Base-by-base conservation (phyloP, 2,888 invertebrate species). In the Acleris holmiana region DNA sequence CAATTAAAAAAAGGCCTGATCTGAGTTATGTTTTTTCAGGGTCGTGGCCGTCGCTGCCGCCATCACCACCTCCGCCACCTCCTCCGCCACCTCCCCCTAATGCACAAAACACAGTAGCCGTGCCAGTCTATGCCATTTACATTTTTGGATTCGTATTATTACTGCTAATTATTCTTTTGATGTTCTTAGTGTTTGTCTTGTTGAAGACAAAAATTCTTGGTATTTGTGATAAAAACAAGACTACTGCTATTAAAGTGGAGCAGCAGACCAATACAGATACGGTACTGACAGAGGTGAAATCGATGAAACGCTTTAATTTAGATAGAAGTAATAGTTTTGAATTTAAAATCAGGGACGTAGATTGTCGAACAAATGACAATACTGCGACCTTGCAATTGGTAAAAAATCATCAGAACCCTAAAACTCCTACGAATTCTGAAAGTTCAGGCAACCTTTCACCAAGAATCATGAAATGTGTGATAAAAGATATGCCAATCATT, bases 401-500 rank as follows among this genome's bases (percentile, higher is more conserved):
- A 49, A 29, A 44, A 46, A 49, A 13, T 15, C 44, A 65, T 4
- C 29, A 35, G 21, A 46, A 21, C n/a, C 47, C 50, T 15, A 25
- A 4, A 13, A 44, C 44, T 29, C 29, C 54, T 44, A 46, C 19
- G 4, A 49, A 17, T 29, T 10, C 40, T 4, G 64, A 54, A 18
- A 21, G 10, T 23, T 44, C 60, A 17, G 54, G 48, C 7, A 53
- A 53, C 17, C n/a, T 54, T 23, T 55, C 60, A 19, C 55, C 65
- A 35, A 60, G 46, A 8, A 60, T 60, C 17, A 60, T 65, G 0
- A 65, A 60, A 44, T 21, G 44, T 13, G 23, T 10, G 4, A 23
- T 4, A n/a, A 65, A 54, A 35, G 55, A 60, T 25, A 55, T 65
- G 55, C 65, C 65, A 49, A 55, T 60, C 8, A 65, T 65, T 35